Conservation (phyloP, 2,113 vertebrate species). For the Bos indicus region DNA sequence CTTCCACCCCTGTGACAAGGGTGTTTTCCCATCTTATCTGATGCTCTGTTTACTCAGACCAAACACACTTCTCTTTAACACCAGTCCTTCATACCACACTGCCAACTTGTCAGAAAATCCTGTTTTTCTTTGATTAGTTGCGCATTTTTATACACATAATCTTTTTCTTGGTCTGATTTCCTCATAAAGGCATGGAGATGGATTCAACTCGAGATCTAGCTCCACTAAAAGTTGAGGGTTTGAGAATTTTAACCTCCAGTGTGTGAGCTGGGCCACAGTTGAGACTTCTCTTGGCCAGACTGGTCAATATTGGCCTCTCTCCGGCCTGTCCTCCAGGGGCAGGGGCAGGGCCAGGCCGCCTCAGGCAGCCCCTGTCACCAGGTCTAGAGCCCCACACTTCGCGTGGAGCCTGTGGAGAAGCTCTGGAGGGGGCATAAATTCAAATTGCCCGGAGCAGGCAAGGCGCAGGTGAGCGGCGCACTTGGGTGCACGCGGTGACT, state of each 20-base stretch:
- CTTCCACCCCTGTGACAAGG: not conserved
- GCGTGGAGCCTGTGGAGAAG: accelerated
- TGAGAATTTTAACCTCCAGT: not conserved
- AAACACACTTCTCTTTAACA: not conserved
- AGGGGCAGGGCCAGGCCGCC: no score
- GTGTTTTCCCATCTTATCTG: not conserved
- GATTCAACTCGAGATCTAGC: not conserved
- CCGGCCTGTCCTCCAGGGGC: not conserved
- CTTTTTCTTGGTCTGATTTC: not conserved
- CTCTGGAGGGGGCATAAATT: not conserved
- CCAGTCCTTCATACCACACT: not conserved
- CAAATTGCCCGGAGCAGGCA: accelerated
- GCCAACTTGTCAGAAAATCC: not conserved
- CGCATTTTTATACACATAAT: not conserved
- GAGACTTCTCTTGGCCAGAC: not conserved
- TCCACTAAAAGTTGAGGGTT: not conserved
- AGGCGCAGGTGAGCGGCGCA: accelerated
- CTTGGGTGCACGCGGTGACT: accelerated
- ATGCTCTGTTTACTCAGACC: not conserved
- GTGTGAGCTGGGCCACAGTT: accelerated
- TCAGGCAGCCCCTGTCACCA: not conserved
- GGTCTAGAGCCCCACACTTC: accelerated
- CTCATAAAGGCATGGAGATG: not conserved
- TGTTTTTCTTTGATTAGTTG: not conserved
- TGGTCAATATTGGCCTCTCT: not conserved